Evolutionary conservation across 1,140 invertebrate genomes (phyloP).

Genomic region (Drosophila aff.): DNA sequence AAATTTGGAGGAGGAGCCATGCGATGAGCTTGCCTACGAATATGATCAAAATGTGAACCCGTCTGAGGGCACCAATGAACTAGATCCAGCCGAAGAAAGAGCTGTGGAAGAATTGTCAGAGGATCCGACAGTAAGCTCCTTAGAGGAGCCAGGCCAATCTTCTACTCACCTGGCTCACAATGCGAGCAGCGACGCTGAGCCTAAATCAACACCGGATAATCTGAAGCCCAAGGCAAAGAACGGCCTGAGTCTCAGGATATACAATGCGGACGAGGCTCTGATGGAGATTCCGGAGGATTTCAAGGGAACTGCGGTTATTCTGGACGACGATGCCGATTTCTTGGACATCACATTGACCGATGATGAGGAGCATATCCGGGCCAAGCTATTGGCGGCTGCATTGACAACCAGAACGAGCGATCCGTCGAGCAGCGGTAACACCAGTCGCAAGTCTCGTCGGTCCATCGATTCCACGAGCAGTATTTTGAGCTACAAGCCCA

Average conservation of each 20-base stretch:
- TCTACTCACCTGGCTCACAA: neutral
- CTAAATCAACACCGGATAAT: neutral
- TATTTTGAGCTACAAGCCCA: slow-evolving; percentile 43
- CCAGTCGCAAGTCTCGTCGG: slow-evolving; percentile 6
- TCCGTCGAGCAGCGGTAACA: slow-evolving; percentile 12
- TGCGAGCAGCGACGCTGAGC: neutral
- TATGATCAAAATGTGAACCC: neutral
- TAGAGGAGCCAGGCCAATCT: neutral
- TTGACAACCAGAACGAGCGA: slow-evolving; percentile 19
- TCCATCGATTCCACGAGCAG: slow-evolving; percentile 15
- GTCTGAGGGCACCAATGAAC: neutral
- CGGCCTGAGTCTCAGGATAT: slow-evolving; percentile 21
- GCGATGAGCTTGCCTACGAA: neutral
- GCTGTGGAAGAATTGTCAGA: neutral
- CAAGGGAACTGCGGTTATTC: slow-evolving; percentile 18
- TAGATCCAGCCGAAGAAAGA: neutral
- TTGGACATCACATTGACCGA: slow-evolving; percentile 37
- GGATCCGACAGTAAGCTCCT: no score
- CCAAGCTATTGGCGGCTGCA: slow-evolving; percentile 43
- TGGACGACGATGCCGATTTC: slow-evolving; percentile 45
- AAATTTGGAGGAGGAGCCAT: neutral
- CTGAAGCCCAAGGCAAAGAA: neutral
- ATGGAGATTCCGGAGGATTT: slow-evolving; percentile 18
- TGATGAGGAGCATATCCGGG: slow-evolving; percentile 42
- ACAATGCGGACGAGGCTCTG: slow-evolving; percentile 36